A percentile compares a stretch with the other conserved stretches of the same genome.
Evolutionary conservation across 2,888 invertebrate species (phyloP).

Genomic region (Orchesella flavescens): DNA sequence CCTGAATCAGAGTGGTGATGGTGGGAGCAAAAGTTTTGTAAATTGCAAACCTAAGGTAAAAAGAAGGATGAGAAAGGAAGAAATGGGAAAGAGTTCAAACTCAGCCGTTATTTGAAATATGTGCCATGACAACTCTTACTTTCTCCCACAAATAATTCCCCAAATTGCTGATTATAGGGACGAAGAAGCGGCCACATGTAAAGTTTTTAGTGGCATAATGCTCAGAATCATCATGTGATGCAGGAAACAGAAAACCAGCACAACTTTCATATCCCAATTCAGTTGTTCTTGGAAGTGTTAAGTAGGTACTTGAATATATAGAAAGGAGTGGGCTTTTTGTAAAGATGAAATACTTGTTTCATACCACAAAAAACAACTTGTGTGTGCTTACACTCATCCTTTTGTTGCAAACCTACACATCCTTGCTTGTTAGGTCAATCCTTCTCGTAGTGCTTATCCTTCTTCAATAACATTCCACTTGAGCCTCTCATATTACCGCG

Average conservation of each 20-base stretch:
- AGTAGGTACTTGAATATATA: too few relatives aligned
- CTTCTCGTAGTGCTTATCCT: not conserved
- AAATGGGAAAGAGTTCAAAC: not conserved
- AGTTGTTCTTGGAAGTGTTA: too few relatives aligned
- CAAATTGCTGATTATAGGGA: not conserved
- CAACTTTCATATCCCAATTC: not conserved
- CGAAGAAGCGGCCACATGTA: not conserved
- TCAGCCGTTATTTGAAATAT: not conserved
- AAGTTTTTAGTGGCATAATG: not conserved
- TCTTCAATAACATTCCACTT: slow-evolving; percentile 36
- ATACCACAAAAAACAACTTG: too few relatives aligned
- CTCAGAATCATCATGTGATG: not conserved
- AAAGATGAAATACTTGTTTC: not conserved
- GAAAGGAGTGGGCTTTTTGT: too few relatives aligned
- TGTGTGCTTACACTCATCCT: too few relatives aligned
- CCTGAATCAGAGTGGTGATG: not conserved
- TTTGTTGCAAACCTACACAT: too few relatives aligned
- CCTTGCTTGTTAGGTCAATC: not conserved
- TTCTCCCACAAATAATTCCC: not conserved
- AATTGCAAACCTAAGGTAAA: not conserved
- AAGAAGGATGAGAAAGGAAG: not conserved
- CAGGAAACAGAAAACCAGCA: not conserved
- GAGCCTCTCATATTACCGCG: not conserved
- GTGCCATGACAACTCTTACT: not conserved
- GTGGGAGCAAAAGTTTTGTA: not conserved